phyloP scores from a whole-genome alignment of 2,113 vertebrate genomes.

The Tychaedon coryphoeus region DNA sequence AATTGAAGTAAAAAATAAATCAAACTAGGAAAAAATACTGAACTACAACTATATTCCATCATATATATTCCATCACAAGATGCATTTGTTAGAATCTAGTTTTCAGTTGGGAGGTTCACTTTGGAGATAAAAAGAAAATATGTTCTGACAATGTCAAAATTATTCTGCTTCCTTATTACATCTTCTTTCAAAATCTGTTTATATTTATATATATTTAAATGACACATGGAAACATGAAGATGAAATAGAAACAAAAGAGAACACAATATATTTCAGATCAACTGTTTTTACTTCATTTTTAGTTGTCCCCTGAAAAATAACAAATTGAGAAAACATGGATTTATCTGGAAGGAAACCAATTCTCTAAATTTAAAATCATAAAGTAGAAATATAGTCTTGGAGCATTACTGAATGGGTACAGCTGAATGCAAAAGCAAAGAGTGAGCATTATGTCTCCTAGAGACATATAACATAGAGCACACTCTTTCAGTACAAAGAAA shows the following conservation, averaged over 20 bases:
- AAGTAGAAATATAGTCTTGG: neutral
- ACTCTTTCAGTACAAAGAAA: neutral
- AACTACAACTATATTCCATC: neutral
- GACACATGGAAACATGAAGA: neutral
- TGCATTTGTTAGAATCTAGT: neutral
- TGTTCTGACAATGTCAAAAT: constrained; percentile 16
- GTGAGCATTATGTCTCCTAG: neutral
- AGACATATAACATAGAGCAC: too few relatives aligned
- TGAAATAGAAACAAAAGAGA: neutral
- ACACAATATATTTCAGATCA: neutral
- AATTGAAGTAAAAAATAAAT: neutral
- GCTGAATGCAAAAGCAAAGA: neutral
- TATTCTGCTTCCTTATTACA: neutral
- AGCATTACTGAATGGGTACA: neutral
- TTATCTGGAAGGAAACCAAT: neutral
- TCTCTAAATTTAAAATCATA: neutral
- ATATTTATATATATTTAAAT: neutral
- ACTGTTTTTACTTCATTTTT: neutral
- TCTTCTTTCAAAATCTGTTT: constrained; percentile 21
- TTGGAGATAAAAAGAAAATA: neutral
- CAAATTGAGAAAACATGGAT: neutral
- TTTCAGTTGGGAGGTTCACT: neutral
- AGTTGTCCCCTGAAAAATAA: neutral
- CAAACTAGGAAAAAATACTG: neutral
- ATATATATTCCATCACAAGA: neutral